Evolutionary conservation across 1,140 invertebrate genomes (phyloP), one percentile per base, ranked within the genome.

Genomic region (Drosophila murphyi): DNA sequence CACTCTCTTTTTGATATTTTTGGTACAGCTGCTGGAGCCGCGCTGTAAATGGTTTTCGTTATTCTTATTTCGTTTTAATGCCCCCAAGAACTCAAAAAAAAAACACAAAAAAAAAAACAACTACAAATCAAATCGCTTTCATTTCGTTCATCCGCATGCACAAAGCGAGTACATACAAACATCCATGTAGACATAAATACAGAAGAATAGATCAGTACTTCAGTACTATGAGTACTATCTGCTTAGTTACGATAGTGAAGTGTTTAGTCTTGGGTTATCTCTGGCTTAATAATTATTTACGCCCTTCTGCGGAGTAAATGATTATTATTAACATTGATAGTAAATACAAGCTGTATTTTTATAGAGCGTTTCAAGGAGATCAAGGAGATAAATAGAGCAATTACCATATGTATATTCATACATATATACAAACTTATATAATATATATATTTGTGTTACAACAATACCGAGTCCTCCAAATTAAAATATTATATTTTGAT

Each of bases 21-120:
- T 79, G 74, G 76, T 79, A 63, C 68, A 76, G 77, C 54, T 65
- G 70, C 62, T 67, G 74, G 70, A 67, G 70, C 64, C 65, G 56
- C 67, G 60, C 56, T 78, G 67, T 72, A 76, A 78, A 78, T 78
- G 72, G 29, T 55, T 78, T 69, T 65, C 45, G 56, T 45, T 60
- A 61, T 69, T 61, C 67, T 62, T 61, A 73, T 73, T 73, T 73
- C 41, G 31, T 41, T 41, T 43, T 41, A 37, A 34, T 54, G 56
- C 56, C 32, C 39, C 57, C 51, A 61, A 52, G 32, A 41, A 45
- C 31, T 35, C 43, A 29, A 57, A 29, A 67, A 20, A 28, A 39
- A 67, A 10, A 57, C 37, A 5, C 37, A 5, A 41, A n/a, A 6
- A 20, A 20, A 39, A 20, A 20, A 20, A 20, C 6, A 39, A 39